phyloP scores from a whole-genome alignment of 2,113 vertebrate species.

The Trichomycterus rosablanca region DNA sequence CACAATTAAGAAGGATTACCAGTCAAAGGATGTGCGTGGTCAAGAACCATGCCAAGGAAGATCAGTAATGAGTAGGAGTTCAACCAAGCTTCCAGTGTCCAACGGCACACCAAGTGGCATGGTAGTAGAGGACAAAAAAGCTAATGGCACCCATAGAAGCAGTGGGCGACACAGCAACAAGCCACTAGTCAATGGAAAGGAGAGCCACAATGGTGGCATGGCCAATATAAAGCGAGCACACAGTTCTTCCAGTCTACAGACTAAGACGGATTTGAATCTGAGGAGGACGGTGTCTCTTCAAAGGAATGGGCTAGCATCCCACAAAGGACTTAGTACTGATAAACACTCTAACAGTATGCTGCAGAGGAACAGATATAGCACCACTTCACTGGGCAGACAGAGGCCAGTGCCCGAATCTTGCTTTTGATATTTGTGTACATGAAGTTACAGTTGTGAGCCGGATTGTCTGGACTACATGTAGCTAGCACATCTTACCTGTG shows the following conservation, averaged over 20 bases:
- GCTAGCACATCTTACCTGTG: no score
- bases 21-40: slow-evolving; percentile 37
- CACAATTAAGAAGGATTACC: slow-evolving; percentile 68
- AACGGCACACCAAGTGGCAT: slow-evolving; percentile 57
- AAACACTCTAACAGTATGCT: slow-evolving; percentile 59
- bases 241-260: slow-evolving; percentile 74
- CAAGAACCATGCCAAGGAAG: slow-evolving; percentile 46
- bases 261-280: slow-evolving; percentile 57
- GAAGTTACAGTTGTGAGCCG: neutral
- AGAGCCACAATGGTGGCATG: slow-evolving; percentile 26
- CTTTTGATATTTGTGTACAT: slow-evolving; percentile 61
- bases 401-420: slow-evolving; percentile 71
- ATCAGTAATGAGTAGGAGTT: slow-evolving; percentile 37
- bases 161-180: slow-evolving; percentile 42
- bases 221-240: slow-evolving; percentile 67
- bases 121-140: slow-evolving; percentile 41
- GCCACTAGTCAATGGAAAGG: slow-evolving; percentile 49
- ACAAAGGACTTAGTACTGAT: slow-evolving; percentile 47
- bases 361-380: slow-evolving; percentile 70
- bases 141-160: slow-evolving; percentile 24
- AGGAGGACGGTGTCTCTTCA: slow-evolving; percentile 67
- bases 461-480: no score
- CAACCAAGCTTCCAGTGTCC: slow-evolving; percentile 53
- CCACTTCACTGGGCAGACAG: slow-evolving; percentile 65
- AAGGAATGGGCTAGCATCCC: slow-evolving; percentile 57